phyloP scores from a whole-genome alignment of 2,797 vertebrate genomes.

The Chelidonichthys spinosus region DNA sequence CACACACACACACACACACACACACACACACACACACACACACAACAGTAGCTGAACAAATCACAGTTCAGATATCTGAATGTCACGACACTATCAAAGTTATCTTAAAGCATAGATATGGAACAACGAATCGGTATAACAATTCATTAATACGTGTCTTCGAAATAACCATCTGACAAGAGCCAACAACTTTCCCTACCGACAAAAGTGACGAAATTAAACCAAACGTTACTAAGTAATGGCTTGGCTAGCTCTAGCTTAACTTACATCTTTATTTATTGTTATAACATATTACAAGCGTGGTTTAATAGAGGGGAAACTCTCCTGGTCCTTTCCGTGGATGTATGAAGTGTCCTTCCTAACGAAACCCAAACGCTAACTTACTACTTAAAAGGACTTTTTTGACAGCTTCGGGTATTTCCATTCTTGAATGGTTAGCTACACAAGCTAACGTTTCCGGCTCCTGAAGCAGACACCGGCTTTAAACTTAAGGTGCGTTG shows the following conservation, averaged over 20 bases:
- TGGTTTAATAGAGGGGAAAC: neutral
- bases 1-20: neutral
- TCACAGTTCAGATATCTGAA: neutral
- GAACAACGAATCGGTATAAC: neutral
- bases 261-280: neutral
- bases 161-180: neutral
- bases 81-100: neutral
- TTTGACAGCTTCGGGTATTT: constrained; percentile 46
- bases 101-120: too few species aligned
- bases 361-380: neutral
- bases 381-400: constrained; percentile 16
- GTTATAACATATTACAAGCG: neutral
- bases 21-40: too few species aligned
- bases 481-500: too few species aligned
- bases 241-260: too few species aligned
- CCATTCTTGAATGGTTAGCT: constrained; percentile 32
- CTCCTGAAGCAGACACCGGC: neutral
- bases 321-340: neutral
- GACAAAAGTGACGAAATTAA: neutral
- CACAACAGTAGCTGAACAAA: neutral
- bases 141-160: neutral
- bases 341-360: neutral
- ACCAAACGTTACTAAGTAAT: neutral
- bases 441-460: constrained; percentile 27
- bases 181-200: neutral